Conservation (phyloP, 2,113 vertebrate species). For the Carlito syrichta region DNA sequence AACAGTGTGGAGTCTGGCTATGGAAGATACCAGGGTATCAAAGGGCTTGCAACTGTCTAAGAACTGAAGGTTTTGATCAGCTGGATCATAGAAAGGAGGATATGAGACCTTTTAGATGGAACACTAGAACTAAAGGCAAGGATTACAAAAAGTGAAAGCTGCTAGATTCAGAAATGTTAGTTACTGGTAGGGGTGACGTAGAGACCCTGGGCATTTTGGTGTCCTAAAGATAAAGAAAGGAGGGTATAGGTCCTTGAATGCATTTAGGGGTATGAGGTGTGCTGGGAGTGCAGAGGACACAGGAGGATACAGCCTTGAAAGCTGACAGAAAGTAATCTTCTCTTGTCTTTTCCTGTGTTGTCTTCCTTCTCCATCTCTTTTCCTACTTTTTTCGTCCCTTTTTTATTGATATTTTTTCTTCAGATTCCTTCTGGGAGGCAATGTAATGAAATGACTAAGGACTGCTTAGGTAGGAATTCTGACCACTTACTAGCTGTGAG, state of each 20-base stretch:
- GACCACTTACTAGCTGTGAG: not conserved
- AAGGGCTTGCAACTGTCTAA: not conserved
- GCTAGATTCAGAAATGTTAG: not conserved
- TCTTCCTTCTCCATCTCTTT: not conserved
- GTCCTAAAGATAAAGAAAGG: not conserved
- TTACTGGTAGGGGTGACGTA: not conserved
- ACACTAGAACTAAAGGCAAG: not conserved
- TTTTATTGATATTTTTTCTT: not conserved
- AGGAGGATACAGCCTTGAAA: not conserved
- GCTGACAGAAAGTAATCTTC: not conserved
- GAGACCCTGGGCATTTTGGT: not conserved
- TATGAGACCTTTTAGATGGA: not conserved
- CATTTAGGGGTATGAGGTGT: not conserved
- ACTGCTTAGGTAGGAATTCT: not conserved
- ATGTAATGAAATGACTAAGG: not conserved
- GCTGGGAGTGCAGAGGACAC: not conserved
- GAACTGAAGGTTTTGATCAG: not conserved
- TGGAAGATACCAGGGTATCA: not conserved
- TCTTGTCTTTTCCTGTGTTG: not conserved
- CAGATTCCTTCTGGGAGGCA: not conserved
- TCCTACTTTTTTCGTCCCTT: not conserved
- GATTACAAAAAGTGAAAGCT: not conserved
- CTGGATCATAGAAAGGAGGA: not conserved
- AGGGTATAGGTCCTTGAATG: not conserved
- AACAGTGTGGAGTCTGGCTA: not conserved